Evolutionary conservation across 1,140 invertebrate species (phyloP).

Genomic region (Dendroctonus ponderosae): DNA sequence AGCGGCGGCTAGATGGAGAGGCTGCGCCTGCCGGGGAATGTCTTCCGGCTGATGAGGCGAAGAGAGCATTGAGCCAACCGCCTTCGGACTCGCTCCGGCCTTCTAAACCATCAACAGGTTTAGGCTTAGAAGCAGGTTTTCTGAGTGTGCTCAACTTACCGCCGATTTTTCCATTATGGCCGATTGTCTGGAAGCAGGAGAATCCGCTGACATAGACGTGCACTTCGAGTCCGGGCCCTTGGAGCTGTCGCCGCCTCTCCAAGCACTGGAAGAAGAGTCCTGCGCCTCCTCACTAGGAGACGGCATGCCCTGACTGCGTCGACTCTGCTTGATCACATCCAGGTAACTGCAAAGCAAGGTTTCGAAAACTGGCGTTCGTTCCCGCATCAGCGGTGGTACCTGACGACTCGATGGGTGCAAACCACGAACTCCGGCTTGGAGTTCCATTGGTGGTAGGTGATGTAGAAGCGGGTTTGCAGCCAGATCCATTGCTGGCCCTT

Average conservation of each 20-base stretch:
- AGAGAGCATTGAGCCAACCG: neutral
- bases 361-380: neutral
- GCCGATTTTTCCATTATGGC: conserved; percentile 20
- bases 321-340: conserved; percentile 66
- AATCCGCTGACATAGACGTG: conserved; percentile 67
- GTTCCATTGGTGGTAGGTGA: conserved; percentile 94
- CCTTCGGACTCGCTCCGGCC: conserved; percentile 24
- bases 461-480: conserved; percentile 88
- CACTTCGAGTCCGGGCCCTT: conserved; percentile 52
- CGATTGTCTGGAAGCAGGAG: conserved; percentile 60
- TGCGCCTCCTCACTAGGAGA: conserved; percentile 14
- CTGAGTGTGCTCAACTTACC: conserved; percentile 8
- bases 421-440: conserved; percentile 95
- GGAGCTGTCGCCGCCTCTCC: conserved; percentile 38
- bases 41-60: conserved; percentile 11
- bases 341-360: conserved; percentile 58
- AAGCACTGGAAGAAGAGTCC: conserved; percentile 37
- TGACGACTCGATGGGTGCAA: conserved; percentile 88
- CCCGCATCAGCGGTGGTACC: conserved; percentile 52
- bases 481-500: conserved; percentile 98
- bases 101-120: conserved; percentile 30
- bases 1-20: conserved; percentile 12
- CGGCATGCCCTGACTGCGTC: conserved; percentile 46
- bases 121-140: neutral
- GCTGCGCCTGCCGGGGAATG: neutral